Conservation (phyloP, 2,888 invertebrate species). For the Tubiluchus corallicola region DNA sequence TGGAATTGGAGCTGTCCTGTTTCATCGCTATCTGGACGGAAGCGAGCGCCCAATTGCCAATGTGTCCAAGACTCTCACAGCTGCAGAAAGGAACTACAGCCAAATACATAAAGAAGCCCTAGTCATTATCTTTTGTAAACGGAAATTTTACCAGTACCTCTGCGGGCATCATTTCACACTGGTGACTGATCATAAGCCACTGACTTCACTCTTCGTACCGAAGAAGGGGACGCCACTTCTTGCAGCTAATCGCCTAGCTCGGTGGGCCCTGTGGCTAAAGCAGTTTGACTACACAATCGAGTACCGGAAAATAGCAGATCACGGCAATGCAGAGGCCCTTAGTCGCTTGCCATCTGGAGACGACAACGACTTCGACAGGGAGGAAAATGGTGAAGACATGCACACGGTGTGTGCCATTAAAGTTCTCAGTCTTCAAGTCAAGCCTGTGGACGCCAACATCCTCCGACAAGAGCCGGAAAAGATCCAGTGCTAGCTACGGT, state of each 20-base stretch:
- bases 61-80: slow-evolving; percentile 10
- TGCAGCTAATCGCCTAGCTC: slow-evolving; percentile 10
- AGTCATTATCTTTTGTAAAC: no score
- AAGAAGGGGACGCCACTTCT: slow-evolving; percentile 8
- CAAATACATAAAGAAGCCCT: slow-evolving; percentile 13
- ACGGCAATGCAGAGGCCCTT: slow-evolving; percentile 13
- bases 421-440: no score
- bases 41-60: slow-evolving; percentile 11
- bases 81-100: slow-evolving; percentile 10
- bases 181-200: slow-evolving; percentile 11
- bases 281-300: slow-evolving; percentile 23
- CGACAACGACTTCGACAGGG: no score
- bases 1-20: slow-evolving; percentile 12
- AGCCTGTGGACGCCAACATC: no score
- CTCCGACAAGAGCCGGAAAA: not conserved
- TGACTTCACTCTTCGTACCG: slow-evolving; percentile 11
- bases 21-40: slow-evolving; percentile 12
- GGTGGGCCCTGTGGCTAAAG: slow-evolving; percentile 17
- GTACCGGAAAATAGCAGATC: slow-evolving; percentile 16
- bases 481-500: slow-evolving; percentile 8
- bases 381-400: no score
- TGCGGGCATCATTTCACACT: slow-evolving; percentile 13
- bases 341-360: no score
- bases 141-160: slow-evolving; percentile 26
- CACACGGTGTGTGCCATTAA: no score